phyloP scores from a whole-genome alignment of 2,888 invertebrate species.

The Nephrocerus scutellatus region DNA sequence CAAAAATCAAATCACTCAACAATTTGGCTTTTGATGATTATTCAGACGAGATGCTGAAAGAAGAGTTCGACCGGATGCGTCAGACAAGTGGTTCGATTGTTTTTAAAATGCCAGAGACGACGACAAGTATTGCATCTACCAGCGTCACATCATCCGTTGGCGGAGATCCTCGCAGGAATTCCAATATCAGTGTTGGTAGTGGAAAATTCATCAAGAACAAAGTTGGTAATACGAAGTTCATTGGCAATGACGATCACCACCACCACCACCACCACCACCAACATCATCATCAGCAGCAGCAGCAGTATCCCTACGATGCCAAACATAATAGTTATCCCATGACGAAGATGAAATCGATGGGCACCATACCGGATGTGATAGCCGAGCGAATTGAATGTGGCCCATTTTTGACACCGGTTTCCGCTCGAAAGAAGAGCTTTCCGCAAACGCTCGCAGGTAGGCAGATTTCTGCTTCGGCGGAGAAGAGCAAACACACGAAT shows the following conservation, averaged over 20 bases:
- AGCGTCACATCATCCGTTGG: constrained; percentile 17
- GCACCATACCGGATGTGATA: constrained; percentile 45
- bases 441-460: constrained; percentile 31
- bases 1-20: constrained; percentile 45
- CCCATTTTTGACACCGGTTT: constrained; percentile 45
- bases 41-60: constrained; percentile 35
- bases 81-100: no score
- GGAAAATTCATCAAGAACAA: constrained; percentile 42
- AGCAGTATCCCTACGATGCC: background rate
- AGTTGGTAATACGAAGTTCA: constrained; percentile 47
- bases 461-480: no score
- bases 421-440: constrained; percentile 36
- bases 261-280: constrained; percentile 7
- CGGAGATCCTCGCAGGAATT: constrained; percentile 31
- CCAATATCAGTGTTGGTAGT: constrained; percentile 31
- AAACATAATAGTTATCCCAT: constrained; percentile 35
- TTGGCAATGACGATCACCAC: constrained; percentile 41
- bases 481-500: constrained; percentile 28
- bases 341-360: constrained; percentile 47
- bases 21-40: constrained; percentile 43
- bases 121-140: constrained; percentile 16
- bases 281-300: background rate
- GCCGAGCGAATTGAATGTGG: constrained; percentile 42
- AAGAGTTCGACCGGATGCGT: constrained; percentile 39
- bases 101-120: constrained; percentile 21